Evolutionary conservation across 2,113 vertebrate species (phyloP), one percentile per base, ranked within the genome.

Genomic region (Collichthys lucidus): DNA sequence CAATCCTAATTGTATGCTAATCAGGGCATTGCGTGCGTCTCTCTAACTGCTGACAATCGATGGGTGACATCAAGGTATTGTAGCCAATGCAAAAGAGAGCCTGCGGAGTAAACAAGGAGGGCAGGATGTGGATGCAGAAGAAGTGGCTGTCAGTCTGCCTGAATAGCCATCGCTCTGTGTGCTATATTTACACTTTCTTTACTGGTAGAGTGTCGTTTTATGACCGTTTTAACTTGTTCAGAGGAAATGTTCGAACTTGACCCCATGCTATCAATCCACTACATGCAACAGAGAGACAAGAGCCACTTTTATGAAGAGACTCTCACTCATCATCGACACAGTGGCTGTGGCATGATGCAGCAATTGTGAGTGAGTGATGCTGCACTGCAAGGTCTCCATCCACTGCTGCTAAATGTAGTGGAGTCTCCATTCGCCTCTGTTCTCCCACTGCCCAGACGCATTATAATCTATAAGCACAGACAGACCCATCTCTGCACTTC

Each of bases 1-100:
- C 94, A 93, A 8, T 86, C 92, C 77, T 92, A 95, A 95, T 94
- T 90, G 82, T 89, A 92, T 95, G 93, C 93, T 94, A 95, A 94
- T 90, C 64, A 92, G 83, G 87, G 86, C 89, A 71, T n/a, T 61
- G 84, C 69, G 71, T 62, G 79, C 42, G 50, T 84, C 86, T 85
- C 89, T 77, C 74, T 82, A 76, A 70, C 16, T 71, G 85, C 59
- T 87, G 77, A 86, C 92, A 84, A 93, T 94, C 92, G 88, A 94
- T 75, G 83, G 82, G 82, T 83, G 82, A 89, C 90, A 94, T 11
- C 84, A 91, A 91, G 85, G 86, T 76, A 82, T 91, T 90, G 85
- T 61, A 80, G 0, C 5, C 59, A 65, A 90, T 90, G 92, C 85
- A 93, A 87, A 92, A 90, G 85, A 92, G 85, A 89, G 75, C 40